These are phyloP conservation scores for Coremacera marginata DNA, from an alignment of 2,888 invertebrate genomes.

Conservation along the genomic window DNA sequence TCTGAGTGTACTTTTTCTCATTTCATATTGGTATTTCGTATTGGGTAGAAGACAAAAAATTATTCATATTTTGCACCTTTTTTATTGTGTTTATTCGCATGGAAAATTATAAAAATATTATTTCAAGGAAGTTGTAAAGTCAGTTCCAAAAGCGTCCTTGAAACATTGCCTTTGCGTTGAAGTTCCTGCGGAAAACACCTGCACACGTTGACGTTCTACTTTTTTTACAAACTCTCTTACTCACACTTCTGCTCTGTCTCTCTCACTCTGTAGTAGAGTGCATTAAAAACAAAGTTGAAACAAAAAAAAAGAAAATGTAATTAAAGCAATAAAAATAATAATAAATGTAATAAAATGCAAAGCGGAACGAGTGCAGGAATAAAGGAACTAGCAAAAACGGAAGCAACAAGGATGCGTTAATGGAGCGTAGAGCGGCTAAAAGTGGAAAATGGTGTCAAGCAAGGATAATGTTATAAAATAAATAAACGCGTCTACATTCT, in stretches of 20 bases:
- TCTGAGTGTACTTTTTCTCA: too few relatives aligned
- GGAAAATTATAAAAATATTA: too few relatives aligned
- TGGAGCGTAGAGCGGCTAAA: neutral
- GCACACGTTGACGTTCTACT: neutral
- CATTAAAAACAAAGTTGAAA: neutral
- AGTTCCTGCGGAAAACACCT: too few relatives aligned
- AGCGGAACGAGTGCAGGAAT: neutral
- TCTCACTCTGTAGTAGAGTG: neutral
- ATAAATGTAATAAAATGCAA: neutral
- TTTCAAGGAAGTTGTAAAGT: too few relatives aligned
- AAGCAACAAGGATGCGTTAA: neutral
- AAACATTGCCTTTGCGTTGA: too few relatives aligned
- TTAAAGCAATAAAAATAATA: neutral
- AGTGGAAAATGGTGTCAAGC: constrained; percentile 22
- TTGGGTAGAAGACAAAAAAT: too few relatives aligned
- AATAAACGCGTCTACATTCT: neutral
- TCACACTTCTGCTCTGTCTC: too few relatives aligned
- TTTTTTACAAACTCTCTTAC: neutral
- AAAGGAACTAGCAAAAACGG: neutral
- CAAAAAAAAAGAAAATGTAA: neutral
- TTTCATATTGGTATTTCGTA: too few relatives aligned
- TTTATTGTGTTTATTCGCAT: too few relatives aligned
- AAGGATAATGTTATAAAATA: constrained; percentile 18
- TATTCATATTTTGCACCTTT: too few relatives aligned
- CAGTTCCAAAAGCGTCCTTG: too few relatives aligned